Base-by-base conservation (phyloP, 1,140 invertebrate genomes). In the Drosophila subpulchrella region DNA sequence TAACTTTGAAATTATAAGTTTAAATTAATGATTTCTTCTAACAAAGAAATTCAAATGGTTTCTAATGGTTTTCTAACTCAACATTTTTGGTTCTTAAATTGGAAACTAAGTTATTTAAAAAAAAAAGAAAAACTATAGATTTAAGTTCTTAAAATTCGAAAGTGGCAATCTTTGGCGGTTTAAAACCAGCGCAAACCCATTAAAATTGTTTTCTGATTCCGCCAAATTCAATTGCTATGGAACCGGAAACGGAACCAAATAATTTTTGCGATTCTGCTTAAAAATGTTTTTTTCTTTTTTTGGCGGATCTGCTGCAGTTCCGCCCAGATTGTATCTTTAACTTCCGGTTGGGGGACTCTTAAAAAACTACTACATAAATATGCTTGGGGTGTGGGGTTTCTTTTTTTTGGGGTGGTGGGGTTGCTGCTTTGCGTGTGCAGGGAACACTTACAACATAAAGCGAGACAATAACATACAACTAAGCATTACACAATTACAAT, bases 291-390 rank as follows among this genome's bases (percentile, higher is more conserved):
- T 15, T 30, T 36, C 6, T 38, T 47, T 36, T 54, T 50, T 32
- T 38, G 10, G 55, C 44, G 62, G 42, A 44, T 50, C 53, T 51
- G 67, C 47, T 73, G 30, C 54, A 71, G 59, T 32, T 66, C 42
- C 62, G 62, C 62, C 44, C 63, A 65, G 57, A 65, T 61, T 60
- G 57, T 65, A 38, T 24, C 32, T 10, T 30, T 8, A 12, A 32
- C 20, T 50, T 38, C 32, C 24, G 32, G 17, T 20, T 58, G 15
- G 51, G 51, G 34, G 11, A 0, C 20, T 38, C 65, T 57, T 70
- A 71, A 70, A 48, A 38, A 54, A 54, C 60, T 67, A 79, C 55
- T 61, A 67, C 56, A 81, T 78, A 74, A 74, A 75, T 71, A 68
- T 59, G 47, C 59, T 51, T 41, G 44, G 42, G 39, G 27, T n/a